phyloP scores from a whole-genome alignment of 2,888 invertebrate genomes.

The Oscheius myriophilus region DNA sequence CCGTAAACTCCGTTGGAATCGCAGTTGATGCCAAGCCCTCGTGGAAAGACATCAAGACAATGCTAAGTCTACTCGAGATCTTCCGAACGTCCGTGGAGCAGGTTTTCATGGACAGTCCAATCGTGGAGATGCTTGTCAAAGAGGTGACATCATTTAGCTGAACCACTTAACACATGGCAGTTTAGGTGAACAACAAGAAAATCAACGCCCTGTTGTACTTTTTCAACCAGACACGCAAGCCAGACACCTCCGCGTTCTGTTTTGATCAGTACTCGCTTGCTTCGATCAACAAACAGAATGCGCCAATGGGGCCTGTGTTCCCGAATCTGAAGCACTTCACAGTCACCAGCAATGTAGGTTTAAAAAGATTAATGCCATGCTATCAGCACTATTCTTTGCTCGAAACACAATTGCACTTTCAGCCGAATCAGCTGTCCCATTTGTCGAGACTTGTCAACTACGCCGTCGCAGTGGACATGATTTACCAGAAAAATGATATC shows the following conservation, averaged over 20 bases:
- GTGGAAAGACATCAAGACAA: constrained; percentile 40
- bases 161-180: neutral
- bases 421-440: constrained; percentile 60
- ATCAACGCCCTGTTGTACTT: constrained; percentile 48
- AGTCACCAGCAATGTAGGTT: constrained; percentile 57
- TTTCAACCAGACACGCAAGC: constrained; percentile 34
- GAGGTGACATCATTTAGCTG: constrained; percentile 37
- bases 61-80: constrained; percentile 47
- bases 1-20: constrained; percentile 51
- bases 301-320: constrained; percentile 54
- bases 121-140: constrained; percentile 58
- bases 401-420: constrained; percentile 24
- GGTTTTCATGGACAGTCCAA: constrained; percentile 57
- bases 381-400: neutral
- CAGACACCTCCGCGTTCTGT: constrained; percentile 16
- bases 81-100: constrained; percentile 54
- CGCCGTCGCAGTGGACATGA: constrained; percentile 57
- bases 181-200: constrained; percentile 59
- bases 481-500: constrained; percentile 57
- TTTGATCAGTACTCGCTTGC: constrained; percentile 29
- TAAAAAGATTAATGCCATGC: neutral
- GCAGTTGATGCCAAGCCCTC: constrained; percentile 55
- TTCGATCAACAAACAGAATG: constrained; percentile 29
- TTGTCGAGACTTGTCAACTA: constrained; percentile 57
- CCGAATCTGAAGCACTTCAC: constrained; percentile 58